These are phyloP conservation scores for Sturnira hondurensis DNA, from an alignment of 2,113 vertebrate species.

Conservation along the genomic window DNA sequence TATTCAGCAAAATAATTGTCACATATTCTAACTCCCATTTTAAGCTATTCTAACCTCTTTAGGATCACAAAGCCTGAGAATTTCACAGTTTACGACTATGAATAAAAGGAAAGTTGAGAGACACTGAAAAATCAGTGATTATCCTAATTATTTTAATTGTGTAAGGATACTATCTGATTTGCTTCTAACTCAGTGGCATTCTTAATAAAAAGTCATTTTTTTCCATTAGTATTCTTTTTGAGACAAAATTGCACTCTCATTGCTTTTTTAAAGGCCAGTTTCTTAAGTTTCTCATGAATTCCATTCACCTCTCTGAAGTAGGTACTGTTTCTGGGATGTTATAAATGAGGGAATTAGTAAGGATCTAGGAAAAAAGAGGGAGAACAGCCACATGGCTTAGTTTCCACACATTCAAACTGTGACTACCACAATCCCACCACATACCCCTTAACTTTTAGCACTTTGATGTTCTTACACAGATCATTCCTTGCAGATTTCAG, in stretches of 20 bases:
- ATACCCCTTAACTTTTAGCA: not conserved
- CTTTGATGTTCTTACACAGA: not conserved
- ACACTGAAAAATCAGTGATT: not conserved
- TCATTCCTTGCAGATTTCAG: not conserved
- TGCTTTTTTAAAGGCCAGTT: not conserved
- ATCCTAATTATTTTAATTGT: constrained; percentile 20
- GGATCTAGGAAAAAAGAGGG: not conserved
- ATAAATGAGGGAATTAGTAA: not conserved
- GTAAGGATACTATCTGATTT: constrained; percentile 6
- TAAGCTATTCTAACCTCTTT: constrained; percentile 10
- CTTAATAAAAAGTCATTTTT: not conserved
- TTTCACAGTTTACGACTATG: not conserved
- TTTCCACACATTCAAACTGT: not conserved
- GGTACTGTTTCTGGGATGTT: not conserved
- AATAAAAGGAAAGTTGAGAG: not conserved
- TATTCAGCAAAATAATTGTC: not conserved
- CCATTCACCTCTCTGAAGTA: not conserved
- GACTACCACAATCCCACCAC: not conserved
- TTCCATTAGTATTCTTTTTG: not conserved
- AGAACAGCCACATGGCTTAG: not conserved
- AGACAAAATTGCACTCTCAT: not conserved
- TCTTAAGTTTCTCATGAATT: constrained; percentile 17
- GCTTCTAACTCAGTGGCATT: not conserved
- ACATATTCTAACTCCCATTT: not conserved
- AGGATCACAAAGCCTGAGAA: not conserved